Evolutionary conservation across 2,888 invertebrate genomes (phyloP), one percentile per base, ranked within the genome.

Genomic region (Diachrysia chrysitis): DNA sequence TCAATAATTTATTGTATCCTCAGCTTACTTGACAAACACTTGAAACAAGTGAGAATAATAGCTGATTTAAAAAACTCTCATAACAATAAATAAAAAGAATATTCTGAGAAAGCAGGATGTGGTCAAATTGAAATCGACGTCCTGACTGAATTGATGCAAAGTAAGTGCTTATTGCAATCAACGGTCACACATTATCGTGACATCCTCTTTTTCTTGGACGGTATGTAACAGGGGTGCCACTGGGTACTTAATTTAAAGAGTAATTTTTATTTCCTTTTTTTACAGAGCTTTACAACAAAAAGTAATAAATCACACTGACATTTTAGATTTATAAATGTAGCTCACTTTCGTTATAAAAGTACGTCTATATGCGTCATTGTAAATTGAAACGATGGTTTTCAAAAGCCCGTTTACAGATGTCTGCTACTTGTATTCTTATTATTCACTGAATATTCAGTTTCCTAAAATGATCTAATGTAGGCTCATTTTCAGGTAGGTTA

Each of bases 101-200:
- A 90, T 90, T 87, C 89, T 89, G 89, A 90, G 92, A 94, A 93
- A 92, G 89, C 92, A 93, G 94, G 95, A 95, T 93, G 94, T 88
- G 86, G 87, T 91, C 91, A 92, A 94, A 94, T 94, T 95, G 92
- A 92, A 92, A 92, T 92, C 92, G 93, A 92, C 93, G 90, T 90
- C 87, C 89, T 89, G 87, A 83, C 83, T 92, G 87, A 93, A 92
- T 92, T 93, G 90, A 90, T 89, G 90, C 89, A 90, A 90, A 90
- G 88, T 91, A 91, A 92, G 90, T 92, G 91, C 91, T 90, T 90
- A 91, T 92, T 93, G 91, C 92, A 93, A 94, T 93, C 92, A 93
- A 87, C 90, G 86, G 87, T 87, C 89, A 87, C 88, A 85, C 86
- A 90, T 90, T 90, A 92, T 92, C 87, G 81, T 88, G 82, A 82